Conservation (phyloP, 1,140 invertebrate species). For the Lethrus apterus region DNA sequence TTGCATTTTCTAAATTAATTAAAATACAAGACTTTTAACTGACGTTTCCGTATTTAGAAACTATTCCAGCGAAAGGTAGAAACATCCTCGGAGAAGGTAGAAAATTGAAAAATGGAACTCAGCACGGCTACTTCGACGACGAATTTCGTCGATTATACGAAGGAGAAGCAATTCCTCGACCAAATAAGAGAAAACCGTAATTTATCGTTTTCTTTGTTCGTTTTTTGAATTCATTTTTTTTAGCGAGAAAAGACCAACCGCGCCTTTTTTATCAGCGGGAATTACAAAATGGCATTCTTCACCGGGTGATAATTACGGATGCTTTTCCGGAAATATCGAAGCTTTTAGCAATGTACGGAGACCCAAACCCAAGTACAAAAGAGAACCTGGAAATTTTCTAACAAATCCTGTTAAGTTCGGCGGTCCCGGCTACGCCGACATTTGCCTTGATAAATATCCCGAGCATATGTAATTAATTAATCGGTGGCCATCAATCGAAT, state of each 20-base stretch:
- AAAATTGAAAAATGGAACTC: conserved; percentile 32
- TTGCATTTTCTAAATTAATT: no score
- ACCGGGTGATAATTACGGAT: conserved; percentile 38
- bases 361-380: conserved; percentile 14
- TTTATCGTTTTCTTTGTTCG: neutral
- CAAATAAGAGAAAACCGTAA: neutral
- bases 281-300: conserved; percentile 28
- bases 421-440: conserved; percentile 37
- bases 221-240: neutral
- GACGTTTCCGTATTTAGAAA: no score
- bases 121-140: conserved; percentile 36
- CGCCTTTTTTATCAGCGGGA: conserved; percentile 10
- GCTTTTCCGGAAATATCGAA: conserved; percentile 30
- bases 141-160: conserved; percentile 34
- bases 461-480: conserved; percentile 29
- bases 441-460: conserved; percentile 35
- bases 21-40: no score
- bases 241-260: neutral
- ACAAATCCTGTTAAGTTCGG: conserved; percentile 35
- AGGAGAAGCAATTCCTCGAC: conserved; percentile 23
- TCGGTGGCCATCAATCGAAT: neutral
- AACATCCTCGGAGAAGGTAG: conserved; percentile 21
- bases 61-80: conserved; percentile 9
- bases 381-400: conserved; percentile 22
- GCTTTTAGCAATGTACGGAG: conserved; percentile 26